Conservation (phyloP, 2,113 vertebrate species). For the Cygnus buccinator region DNA sequence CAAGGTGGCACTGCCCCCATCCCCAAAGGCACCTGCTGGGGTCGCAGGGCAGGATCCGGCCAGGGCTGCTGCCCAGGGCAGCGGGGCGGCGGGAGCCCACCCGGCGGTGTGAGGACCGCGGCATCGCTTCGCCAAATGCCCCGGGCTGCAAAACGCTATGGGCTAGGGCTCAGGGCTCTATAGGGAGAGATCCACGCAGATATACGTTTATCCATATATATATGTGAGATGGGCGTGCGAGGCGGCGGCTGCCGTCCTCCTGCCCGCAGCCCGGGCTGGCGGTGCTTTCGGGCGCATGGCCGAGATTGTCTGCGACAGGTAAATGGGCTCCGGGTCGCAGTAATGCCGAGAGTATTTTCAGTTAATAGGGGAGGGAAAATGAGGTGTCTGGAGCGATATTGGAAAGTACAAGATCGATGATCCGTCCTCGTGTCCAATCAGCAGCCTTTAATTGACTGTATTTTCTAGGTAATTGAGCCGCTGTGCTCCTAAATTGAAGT, state of each 20-base stretch:
- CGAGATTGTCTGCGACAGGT: constrained; percentile 91
- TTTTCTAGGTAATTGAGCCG: constrained; percentile 89
- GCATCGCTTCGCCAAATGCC: fast-evolving
- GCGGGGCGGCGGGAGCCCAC: background rate
- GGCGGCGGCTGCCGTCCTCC: too few relatives aligned
- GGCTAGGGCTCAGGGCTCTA: background rate
- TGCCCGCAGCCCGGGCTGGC: background rate
- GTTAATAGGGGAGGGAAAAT: constrained; percentile 92
- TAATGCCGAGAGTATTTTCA: constrained; percentile 89
- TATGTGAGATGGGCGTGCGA: background rate
- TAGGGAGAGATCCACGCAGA: too few relatives aligned
- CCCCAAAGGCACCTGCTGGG: background rate
- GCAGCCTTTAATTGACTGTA: constrained; percentile 91
- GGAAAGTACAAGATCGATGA: constrained; percentile 94
- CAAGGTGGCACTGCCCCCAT: fast-evolving
- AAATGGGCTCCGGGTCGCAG: constrained; percentile 87
- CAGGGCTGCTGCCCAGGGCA: background rate
- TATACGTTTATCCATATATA: background rate
- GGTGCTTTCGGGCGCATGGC: constrained; percentile 69
- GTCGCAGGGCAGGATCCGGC: background rate
- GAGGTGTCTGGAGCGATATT: constrained; percentile 91
- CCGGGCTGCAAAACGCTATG: background rate
- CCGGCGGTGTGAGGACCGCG: background rate
- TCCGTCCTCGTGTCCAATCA: constrained; percentile 88
- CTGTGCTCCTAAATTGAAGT: constrained; percentile 86